A percentile compares a stretch with the other conserved stretches of the same genome.
These are phyloP conservation scores for Apotomis turbidana DNA, from an alignment of 2,888 invertebrate genomes.

Conservation along the genomic window DNA sequence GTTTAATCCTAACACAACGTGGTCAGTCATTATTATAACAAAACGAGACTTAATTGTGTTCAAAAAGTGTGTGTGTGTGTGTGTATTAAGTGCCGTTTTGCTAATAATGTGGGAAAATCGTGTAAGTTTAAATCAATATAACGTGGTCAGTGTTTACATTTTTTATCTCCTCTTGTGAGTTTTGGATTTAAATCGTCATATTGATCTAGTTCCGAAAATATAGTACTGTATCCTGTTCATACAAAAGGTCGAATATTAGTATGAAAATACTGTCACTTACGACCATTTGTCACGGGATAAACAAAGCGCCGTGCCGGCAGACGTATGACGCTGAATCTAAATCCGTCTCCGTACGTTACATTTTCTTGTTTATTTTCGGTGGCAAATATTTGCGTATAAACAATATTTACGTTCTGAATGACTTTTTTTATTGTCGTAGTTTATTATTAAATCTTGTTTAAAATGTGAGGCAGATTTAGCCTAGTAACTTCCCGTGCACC, in stretches of 20 bases:
- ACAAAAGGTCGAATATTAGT: background rate
- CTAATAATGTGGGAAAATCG: too few species aligned
- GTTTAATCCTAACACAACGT: too few species aligned
- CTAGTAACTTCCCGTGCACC: too few species aligned
- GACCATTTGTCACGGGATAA: background rate
- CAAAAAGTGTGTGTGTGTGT: too few species aligned
- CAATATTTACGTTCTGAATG: constrained; percentile 22
- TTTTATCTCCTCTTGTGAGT: background rate
- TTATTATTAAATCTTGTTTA: background rate
- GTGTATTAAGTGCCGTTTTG: too few species aligned
- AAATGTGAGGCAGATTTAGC: too few species aligned
- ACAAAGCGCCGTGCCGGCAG: background rate
- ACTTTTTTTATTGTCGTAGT: background rate
- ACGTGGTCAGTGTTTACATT: background rate
- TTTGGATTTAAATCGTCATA: constrained; percentile 9
- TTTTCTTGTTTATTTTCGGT: constrained; percentile 31
- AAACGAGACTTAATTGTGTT: too few species aligned
- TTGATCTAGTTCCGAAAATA: constrained; percentile 24
- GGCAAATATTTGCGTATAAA: constrained; percentile 17
- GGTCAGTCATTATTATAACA: too few species aligned
- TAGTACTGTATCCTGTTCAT: background rate
- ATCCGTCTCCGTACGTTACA: constrained; percentile 19
- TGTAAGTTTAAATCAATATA: too few species aligned
- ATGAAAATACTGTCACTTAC: background rate
- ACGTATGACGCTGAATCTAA: constrained; percentile 29